A percentile compares a stretch with the other conserved stretches of the same genome.
Conservation (phyloP, 1,140 invertebrate genomes). For the Paraescarpia echinospica region DNA sequence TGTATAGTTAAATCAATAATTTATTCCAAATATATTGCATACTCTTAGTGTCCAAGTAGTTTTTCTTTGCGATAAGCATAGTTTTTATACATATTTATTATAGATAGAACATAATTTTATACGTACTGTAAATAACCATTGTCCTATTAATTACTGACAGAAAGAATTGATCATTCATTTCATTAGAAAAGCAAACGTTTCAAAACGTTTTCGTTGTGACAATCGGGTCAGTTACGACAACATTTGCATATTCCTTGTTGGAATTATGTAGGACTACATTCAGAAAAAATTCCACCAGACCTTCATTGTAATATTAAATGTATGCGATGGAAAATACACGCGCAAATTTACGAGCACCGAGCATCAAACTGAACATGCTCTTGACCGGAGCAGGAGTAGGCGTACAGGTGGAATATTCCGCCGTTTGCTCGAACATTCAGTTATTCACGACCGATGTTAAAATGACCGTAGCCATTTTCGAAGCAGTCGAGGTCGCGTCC, state of each 20-base stretch:
- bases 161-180: too few relatives aligned
- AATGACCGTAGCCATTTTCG: neutral
- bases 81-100: too few relatives aligned
- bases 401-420: neutral
- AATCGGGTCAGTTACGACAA: neutral
- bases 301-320: slow-evolving; percentile 6
- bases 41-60: too few relatives aligned
- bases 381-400: neutral
- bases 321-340: neutral
- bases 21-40: too few relatives aligned
- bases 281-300: neutral
- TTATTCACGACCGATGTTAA: neutral
- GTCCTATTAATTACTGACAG: too few relatives aligned
- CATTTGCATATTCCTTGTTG: neutral
- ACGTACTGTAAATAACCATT: too few relatives aligned
- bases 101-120: too few relatives aligned
- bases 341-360: neutral
- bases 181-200: too few relatives aligned
- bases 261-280: neutral
- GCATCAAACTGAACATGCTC: neutral
- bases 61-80: too few relatives aligned
- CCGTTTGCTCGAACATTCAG: neutral
- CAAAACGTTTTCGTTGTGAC: neutral
- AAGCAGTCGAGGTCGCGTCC: too few relatives aligned
- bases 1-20: too few relatives aligned